These are phyloP conservation scores for Ferrisia virgata DNA, from an alignment of 2,888 invertebrate species.

Conservation along the genomic window DNA sequence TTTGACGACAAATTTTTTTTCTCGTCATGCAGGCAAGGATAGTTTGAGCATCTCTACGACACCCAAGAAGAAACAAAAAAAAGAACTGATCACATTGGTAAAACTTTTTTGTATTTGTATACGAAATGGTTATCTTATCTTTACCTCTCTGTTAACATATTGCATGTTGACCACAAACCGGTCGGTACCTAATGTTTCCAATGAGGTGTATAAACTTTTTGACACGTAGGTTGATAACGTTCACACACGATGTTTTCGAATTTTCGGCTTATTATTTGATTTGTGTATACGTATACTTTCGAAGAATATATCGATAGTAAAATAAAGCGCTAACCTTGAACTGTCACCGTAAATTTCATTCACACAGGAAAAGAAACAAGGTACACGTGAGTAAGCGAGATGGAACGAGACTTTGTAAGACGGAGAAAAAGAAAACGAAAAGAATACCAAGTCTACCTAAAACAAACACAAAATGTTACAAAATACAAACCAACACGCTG, in stretches of 20 bases:
- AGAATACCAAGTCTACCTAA: neutral
- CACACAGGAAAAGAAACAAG: neutral
- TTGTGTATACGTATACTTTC: neutral
- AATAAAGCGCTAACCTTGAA: conserved; percentile 11
- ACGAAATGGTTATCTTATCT: neutral
- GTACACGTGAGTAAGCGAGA: neutral
- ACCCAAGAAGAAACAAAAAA: neutral
- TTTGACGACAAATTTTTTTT: neutral
- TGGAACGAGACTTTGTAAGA: neutral
- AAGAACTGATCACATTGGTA: neutral
- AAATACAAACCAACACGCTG: conserved; percentile 9
- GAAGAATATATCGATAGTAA: neutral
- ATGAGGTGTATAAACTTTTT: neutral
- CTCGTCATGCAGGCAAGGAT: neutral
- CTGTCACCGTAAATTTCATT: conserved; percentile 16
- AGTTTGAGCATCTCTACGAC: neutral
- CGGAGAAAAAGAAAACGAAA: neutral
- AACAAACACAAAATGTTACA: neutral
- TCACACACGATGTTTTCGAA: conserved; percentile 7
- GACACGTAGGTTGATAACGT: neutral
- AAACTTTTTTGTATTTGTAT: neutral
- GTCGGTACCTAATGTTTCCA: neutral
- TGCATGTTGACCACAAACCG: neutral
- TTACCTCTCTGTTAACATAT: neutral
- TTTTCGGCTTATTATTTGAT: neutral